Conservation (phyloP, 2,888 invertebrate genomes). For the Nowickia ferox region DNA sequence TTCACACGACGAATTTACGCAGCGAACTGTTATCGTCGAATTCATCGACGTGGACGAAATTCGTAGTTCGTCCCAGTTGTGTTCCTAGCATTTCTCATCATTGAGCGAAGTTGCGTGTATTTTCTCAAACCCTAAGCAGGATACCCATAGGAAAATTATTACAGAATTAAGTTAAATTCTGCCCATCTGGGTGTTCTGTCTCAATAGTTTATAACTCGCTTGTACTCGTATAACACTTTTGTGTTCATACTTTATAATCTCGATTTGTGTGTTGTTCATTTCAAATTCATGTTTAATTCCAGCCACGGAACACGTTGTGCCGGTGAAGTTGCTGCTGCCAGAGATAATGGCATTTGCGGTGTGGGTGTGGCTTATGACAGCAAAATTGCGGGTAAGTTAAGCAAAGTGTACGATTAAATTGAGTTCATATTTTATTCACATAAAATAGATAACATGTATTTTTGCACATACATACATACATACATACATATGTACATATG, state of each 20-base stretch:
- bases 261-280: conserved; percentile 6
- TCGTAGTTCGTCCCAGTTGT: too few species aligned
- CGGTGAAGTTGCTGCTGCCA: conserved; percentile 98
- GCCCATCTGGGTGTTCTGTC: too few species aligned
- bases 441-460: not conserved
- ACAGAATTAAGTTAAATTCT: too few species aligned
- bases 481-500: too few species aligned
- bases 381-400: conserved; percentile 94
- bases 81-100: too few species aligned
- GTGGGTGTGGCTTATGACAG: conserved; percentile 99
- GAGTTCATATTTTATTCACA: not conserved
- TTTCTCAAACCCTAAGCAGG: too few species aligned
- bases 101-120: not conserved
- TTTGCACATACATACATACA: too few species aligned
- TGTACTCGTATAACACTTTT: not conserved
- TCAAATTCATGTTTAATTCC: conserved; percentile 48
- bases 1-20: too few species aligned
- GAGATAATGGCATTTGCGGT: conserved; percentile 99
- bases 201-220: too few species aligned
- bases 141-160: too few species aligned
- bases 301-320: conserved; percentile 99
- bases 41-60: too few species aligned
- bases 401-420: conserved; percentile 4
- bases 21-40: too few species aligned
- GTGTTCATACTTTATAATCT: not conserved